A percentile compares a stretch with the other conserved stretches of the same genome.
These are phyloP conservation scores for Bombus huntii DNA, from an alignment of 1,140 invertebrate species.

Conservation along the genomic window DNA sequence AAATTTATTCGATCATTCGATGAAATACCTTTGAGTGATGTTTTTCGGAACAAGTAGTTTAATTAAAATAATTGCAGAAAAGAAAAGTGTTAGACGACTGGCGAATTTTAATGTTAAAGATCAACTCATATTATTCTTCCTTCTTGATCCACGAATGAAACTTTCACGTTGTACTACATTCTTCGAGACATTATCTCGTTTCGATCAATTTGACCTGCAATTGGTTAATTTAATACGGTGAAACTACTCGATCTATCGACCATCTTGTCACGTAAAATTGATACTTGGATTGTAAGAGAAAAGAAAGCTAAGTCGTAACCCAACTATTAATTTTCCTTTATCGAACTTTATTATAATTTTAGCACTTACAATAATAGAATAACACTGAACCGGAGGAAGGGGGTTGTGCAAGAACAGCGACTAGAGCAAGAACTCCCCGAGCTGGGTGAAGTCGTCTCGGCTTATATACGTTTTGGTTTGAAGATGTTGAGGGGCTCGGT, in stretches of 20 bases:
- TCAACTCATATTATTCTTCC: background rate
- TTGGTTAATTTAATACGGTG: slow-evolving; percentile 79
- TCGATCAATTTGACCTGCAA: slow-evolving; percentile 76
- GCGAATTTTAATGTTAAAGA: background rate
- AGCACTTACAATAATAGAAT: too few species aligned
- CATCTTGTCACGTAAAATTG: background rate
- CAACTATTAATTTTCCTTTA: too few species aligned
- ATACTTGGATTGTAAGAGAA: too few species aligned
- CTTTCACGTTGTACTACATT: slow-evolving; percentile 77
- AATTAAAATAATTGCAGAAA: background rate
- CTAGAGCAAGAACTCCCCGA: too few species aligned
- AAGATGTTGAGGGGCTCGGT: too few species aligned
- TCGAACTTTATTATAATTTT: too few species aligned
- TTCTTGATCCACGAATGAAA: slow-evolving; percentile 35
- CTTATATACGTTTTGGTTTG: too few species aligned
- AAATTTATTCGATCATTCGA: background rate
- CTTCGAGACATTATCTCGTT: slow-evolving; percentile 73
- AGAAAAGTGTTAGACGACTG: background rate
- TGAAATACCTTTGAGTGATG: background rate
- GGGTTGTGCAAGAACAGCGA: too few species aligned
- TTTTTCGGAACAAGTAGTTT: background rate
- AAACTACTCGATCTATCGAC: slow-evolving; percentile 65
- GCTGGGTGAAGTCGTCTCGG: too few species aligned
- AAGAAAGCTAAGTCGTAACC: too few species aligned
- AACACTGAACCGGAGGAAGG: too few species aligned